These are phyloP conservation scores for Dugesia japonica DNA, from an alignment of 2,888 invertebrate species.

Conservation along the genomic window DNA sequence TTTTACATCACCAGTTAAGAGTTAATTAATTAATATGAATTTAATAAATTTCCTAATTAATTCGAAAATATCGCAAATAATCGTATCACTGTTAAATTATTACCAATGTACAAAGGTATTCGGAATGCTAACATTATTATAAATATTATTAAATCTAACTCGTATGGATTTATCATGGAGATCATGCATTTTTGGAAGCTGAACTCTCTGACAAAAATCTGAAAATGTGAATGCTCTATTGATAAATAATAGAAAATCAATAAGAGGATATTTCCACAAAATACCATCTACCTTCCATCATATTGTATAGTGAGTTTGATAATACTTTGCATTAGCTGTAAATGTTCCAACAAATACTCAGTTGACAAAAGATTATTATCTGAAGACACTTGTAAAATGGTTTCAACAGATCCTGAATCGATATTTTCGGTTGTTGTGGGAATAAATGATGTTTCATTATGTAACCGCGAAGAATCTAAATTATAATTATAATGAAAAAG, in stretches of 20 bases:
- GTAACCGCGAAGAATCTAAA: not conserved
- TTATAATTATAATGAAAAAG: too few relatives aligned
- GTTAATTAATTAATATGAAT: too few relatives aligned
- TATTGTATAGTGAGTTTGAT: not conserved
- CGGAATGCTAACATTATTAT: too few relatives aligned
- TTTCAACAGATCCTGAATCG: not conserved
- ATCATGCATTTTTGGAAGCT: not conserved
- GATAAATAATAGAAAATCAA: too few relatives aligned
- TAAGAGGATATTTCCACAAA: too few relatives aligned
- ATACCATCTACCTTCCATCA: not conserved
- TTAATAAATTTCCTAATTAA: too few relatives aligned
- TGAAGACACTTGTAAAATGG: not conserved
- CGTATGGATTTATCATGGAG: not conserved
- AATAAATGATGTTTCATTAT: not conserved
- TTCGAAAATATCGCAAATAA: too few relatives aligned
- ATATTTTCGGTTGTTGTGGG: not conserved
- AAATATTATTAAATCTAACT: too few relatives aligned
- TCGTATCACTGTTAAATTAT: too few relatives aligned
- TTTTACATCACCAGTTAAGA: too few relatives aligned
- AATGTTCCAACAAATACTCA: not conserved
- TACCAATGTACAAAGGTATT: too few relatives aligned
- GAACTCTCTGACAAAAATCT: not conserved
- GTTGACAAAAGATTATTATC: not conserved
- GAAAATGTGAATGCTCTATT: not conserved
- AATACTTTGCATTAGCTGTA: not conserved